Evolutionary conservation across 2,797 vertebrate species (phyloP), one percentile per base, ranked within the genome.

Genomic region (Brachyalestes nurse): DNA sequence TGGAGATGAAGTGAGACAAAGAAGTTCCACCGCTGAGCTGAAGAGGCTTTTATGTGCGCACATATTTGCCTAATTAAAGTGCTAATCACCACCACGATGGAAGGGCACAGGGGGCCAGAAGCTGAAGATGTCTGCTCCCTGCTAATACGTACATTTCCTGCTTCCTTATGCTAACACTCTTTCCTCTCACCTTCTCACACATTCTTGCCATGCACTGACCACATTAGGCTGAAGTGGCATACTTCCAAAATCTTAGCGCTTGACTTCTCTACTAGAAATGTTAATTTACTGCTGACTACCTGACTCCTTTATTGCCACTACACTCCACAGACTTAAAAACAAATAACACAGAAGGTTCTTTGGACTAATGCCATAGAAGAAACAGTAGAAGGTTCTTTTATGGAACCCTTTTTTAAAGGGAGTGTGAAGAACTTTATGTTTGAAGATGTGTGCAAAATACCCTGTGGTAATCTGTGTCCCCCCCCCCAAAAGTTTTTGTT

Each of bases 31-130:
- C 40, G 28, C 57, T 64, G 77, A 51, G 60, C n/a, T 70, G 28
- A 21, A 78, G 45, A 65, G 25, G 55, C 25, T 58, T 73, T 73
- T 60, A 58, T 13, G 38, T 23, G 55, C 10, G 7, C 38, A 60
- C 55, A 55, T 72, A 77, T 57, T 77, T 19, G 28, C 34, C 62
- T 64, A 72, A 64, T 79, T 61, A 79, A 64, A 72, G 51, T 55
- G 70, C 69, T 72, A 79, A 79, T 79, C 23, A 16, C 58, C 64
- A 7, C 5, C 25, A 28, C 21, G 25, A 21, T n/a, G 23, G 40
- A 38, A 58, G 80, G 58, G 13, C 67, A 58, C n/a, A 21, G 17
- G 55, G 69, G 25, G 75, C 77, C 75, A 78, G 72, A 21, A 73
- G 55, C 55, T 45, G 55, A 23, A 34, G 34, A 73, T 23, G 34